These are phyloP conservation scores for Thunnus maccoyii DNA, from an alignment of 2,113 vertebrate genomes.

Conservation along the genomic window DNA sequence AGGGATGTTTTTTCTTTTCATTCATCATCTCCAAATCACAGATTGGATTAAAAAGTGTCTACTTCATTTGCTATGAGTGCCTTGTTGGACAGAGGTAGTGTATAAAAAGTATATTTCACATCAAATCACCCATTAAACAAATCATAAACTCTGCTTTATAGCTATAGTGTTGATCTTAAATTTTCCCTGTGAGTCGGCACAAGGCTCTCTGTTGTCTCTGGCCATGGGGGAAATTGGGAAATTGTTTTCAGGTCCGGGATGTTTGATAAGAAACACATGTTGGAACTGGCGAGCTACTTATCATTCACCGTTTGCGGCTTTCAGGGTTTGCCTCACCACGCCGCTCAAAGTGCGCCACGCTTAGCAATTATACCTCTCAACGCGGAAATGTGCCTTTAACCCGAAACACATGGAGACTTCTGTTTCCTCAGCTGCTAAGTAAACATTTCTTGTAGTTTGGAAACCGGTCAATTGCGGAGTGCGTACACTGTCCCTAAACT, in stretches of 20 bases:
- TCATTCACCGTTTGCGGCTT: conserved; percentile 84
- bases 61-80: conserved; percentile 85
- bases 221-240: conserved; percentile 92
- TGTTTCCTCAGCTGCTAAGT: conserved; percentile 93
- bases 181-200: conserved; percentile 83
- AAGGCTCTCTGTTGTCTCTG: conserved; percentile 86
- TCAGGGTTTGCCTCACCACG: conserved; percentile 79
- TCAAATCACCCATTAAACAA: conserved; percentile 86
- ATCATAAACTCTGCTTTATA: conserved; percentile 85
- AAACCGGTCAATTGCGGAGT: conserved; percentile 79
- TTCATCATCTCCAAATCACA: conserved; percentile 77
- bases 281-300: conserved; percentile 80
- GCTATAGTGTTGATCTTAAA: conserved; percentile 81
- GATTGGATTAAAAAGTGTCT: conserved; percentile 82
- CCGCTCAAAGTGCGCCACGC: conserved; percentile 81
- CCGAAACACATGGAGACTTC: conserved; percentile 90
- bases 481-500: conserved; percentile 66
- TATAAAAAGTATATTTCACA: conserved; percentile 88
- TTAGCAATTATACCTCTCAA: conserved; percentile 87
- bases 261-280: conserved; percentile 94
- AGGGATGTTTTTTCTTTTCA: conserved; percentile 61
- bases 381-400: conserved; percentile 89
- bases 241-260: conserved; percentile 90
- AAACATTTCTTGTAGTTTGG: conserved; percentile 88
- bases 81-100: conserved; percentile 83